Percentiles rank a stretch among this genome's conserved stretches.
Evolutionary conservation across 1,140 invertebrate genomes (phyloP).

Genomic region (Neodiprion fabricii): DNA sequence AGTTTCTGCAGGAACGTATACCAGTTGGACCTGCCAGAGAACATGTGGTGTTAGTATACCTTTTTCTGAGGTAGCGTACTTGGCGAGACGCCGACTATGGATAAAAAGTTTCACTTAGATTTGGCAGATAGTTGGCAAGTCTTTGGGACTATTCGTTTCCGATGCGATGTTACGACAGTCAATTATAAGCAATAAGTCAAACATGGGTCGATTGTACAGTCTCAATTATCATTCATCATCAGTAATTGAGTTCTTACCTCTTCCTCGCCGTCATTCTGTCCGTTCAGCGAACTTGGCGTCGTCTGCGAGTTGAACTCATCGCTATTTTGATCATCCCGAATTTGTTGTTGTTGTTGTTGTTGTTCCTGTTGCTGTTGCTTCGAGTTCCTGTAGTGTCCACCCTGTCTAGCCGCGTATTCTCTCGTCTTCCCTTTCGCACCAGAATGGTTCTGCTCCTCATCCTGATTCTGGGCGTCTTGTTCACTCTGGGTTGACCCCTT

Average conservation of each 20-base stretch:
- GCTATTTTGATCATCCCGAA: slow-evolving; percentile 1
- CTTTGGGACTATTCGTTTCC: no score
- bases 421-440: neutral
- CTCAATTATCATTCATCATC: no score
- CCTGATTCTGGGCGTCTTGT: slow-evolving; percentile 8
- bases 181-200: no score
- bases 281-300: slow-evolving; percentile 12
- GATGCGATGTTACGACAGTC: no score
- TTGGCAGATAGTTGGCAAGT: no score
- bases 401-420: neutral
- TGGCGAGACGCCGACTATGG: neutral
- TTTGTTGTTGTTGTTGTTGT: slow-evolving; percentile 7
- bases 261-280: slow-evolving; percentile 23
- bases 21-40: slow-evolving; percentile 69
- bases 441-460: neutral
- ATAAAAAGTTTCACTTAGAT: no score
- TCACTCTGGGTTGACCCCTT: slow-evolving; percentile 41
- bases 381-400: neutral
- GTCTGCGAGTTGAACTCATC: slow-evolving; percentile 13
- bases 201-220: no score
- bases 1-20: slow-evolving; percentile 82
- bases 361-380: slow-evolving; percentile 38
- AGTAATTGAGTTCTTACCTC: slow-evolving; percentile 15
- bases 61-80: slow-evolving; percentile 12
- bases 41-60: neutral